Evolutionary conservation across 1,140 invertebrate species (phyloP), one percentile per base, ranked within the genome.

Genomic region (Colletes latitarsis): DNA sequence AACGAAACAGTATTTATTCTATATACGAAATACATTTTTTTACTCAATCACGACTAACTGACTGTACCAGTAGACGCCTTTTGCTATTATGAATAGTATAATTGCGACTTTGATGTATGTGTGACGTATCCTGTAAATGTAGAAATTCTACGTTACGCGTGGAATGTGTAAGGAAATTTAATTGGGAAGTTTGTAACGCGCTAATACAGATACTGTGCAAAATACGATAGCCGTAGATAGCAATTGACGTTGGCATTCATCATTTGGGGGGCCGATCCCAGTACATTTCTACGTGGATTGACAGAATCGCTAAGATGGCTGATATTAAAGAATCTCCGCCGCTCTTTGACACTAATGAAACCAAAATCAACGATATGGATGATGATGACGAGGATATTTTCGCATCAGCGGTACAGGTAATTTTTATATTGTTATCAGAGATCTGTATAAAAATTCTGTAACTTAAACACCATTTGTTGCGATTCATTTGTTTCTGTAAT

Each of bases 371-470:
- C 86, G 95, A 95, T 85, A 94, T 96, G 53, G 95, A 96, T 63
- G 95, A 96, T 77, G 96, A 96, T 83, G 95, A 96, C 82, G 96
- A 96, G 86, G 96, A 97, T 94, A 94, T 97, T 87, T 97, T 97
- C 92, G 94, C 95, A 71, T 97, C 97, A 71, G 96, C 96, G 30
- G 94, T 96, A 82, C 96, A 97, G 94, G 96, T 97, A 95, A 17
- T 62, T 76, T 70, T 76, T 43, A 41, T 57, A 49, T 15, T 57
- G 12, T 79, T 53, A 57, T 55, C 15, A 52, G 1, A 55, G 9
- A 71, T 78, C 30, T 55, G 39, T 19, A 1, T 17, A 21, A 55
- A 69, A 64, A 76, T 64, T 60, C 43, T 4, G 49, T n/a, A 57
- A 72, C 21, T 17, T 52, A 75, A 41, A 0, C 53, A 62, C 17